phyloP scores from a whole-genome alignment of 2,113 vertebrate genomes.

The Glaucomys volans region DNA sequence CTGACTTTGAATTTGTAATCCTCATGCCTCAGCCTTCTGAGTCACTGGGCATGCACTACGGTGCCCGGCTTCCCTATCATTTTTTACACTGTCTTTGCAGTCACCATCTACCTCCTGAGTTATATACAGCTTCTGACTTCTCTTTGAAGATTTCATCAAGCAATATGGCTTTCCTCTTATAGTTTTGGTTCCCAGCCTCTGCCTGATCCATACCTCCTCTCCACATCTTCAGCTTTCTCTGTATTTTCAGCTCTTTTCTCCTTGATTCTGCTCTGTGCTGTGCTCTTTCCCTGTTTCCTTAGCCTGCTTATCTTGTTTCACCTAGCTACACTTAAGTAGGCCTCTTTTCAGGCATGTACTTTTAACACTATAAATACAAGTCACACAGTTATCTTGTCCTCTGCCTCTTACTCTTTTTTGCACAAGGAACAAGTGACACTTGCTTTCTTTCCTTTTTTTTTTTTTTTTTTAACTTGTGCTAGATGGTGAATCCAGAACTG shows the following conservation, averaged over 20 bases:
- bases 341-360: not conserved
- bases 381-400: not conserved
- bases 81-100: not conserved
- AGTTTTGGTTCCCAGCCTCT: not conserved
- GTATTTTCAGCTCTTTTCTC: not conserved
- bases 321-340: not conserved
- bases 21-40: not conserved
- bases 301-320: not conserved
- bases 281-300: not conserved
- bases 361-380: not conserved
- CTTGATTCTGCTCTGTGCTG: not conserved
- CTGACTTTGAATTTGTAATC: not conserved
- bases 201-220: not conserved
- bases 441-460: constrained; percentile 67
- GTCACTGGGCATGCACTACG: not conserved
- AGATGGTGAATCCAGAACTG: constrained; percentile 79
- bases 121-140: not conserved
- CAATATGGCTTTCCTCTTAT: not conserved
- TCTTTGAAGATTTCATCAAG: not conserved
- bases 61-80: not conserved
- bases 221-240: not conserved
- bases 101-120: not conserved
- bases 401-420: constrained; percentile 27
- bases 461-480: constrained; percentile 63
- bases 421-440: constrained; percentile 45